phyloP scores from a whole-genome alignment of 2,888 invertebrate genomes.

The Anaspis maculata region DNA sequence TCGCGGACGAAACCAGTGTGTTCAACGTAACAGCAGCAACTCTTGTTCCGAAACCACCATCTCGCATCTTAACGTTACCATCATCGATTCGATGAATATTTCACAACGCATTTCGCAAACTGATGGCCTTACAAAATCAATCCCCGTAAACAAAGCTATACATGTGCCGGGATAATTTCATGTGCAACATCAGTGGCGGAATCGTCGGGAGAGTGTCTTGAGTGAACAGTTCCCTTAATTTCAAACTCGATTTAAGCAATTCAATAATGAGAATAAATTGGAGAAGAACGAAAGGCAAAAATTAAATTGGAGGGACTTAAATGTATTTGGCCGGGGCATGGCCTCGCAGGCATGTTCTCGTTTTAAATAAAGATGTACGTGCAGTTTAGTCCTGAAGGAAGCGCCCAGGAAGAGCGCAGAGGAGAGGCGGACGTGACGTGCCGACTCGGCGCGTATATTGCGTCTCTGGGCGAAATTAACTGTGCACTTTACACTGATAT shows the following conservation, averaged over 20 bases:
- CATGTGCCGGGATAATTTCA: too few species aligned
- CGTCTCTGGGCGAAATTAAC: background rate
- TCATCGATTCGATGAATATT: too few species aligned
- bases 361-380: constrained; percentile 33
- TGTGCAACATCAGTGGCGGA: too few species aligned
- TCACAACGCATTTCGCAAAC: background rate
- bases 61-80: too few species aligned
- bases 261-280: constrained; percentile 21
- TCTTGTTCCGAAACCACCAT: too few species aligned
- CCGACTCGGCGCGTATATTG: background rate
- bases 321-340: constrained; percentile 24
- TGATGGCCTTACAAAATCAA: background rate
- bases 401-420: background rate
- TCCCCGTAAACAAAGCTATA: constrained; percentile 2
- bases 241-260: constrained; percentile 18
- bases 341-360: constrained; percentile 24
- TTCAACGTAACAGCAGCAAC: too few species aligned
- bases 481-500: background rate
- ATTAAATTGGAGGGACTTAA: constrained; percentile 25
- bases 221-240: constrained; percentile 5
- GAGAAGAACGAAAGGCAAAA: constrained; percentile 21
- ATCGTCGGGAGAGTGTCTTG: background rate
- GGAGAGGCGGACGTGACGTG: background rate
- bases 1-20: too few species aligned
- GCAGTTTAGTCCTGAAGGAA: constrained; percentile 20